Evolutionary conservation across 2,797 vertebrate genomes (phyloP), one percentile per base, ranked within the genome.

Genomic region (Amblyraja radiata): DNA sequence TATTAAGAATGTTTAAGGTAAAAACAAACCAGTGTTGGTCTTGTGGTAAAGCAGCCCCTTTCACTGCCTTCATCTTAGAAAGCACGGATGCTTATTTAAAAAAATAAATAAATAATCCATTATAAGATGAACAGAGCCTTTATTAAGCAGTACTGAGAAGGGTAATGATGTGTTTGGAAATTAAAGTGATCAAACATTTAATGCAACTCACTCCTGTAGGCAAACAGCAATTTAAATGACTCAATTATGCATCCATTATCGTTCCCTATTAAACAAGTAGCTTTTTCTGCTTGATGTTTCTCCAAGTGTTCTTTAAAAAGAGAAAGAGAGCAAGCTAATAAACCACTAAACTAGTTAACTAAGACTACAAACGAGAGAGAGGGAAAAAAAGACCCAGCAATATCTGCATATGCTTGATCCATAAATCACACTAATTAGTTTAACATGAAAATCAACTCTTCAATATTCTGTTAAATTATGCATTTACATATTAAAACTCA

Each of bases 181-280:
- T 98, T 97, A 98, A 98, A 97, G 98, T 98, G 98, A 99, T 99
- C 98, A 98, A 98, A 99, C 98, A 98, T 98, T 99, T 99, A 99
- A 98, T 97, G 97, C 98, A 96, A 97, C 97, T 97, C 97, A 97
- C 97, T 98, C 98, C 98, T 99, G 98, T 98, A 98, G 98, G 98
- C 98, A 97, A 98, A 96, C 97, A 98, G 97, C 98, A 98, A 92
- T 98, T 98, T 97, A 99, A 99, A 99, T 99, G 97, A 99, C 98
- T 99, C 98, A 99, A 99, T 99, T 99, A 99, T 97, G 98, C 97
- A 97, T 98, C 98, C 97, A 99, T 99, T 99, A 99, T 98, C 97
- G 97, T 96, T 97, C 96, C 95, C 97, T 96, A 97, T 96, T 97
- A 96, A 97, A 96, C 96, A 95, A 94, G 95, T 88, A 93, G 93